Conservation (phyloP, 1,140 invertebrate species). For the Bombus waltoni region DNA sequence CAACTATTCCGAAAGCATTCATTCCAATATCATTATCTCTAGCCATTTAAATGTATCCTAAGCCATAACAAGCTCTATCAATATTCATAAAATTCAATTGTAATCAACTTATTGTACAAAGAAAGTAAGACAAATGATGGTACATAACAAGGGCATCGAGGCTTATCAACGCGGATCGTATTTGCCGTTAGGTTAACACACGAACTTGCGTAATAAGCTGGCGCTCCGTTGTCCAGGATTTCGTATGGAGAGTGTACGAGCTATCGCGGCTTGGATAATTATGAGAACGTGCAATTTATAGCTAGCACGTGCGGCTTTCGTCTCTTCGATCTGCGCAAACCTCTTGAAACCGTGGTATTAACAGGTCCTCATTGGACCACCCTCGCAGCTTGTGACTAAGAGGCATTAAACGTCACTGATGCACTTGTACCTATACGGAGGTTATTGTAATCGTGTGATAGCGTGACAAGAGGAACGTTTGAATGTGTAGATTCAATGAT, state of each 20-base stretch:
- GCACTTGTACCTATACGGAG: neutral
- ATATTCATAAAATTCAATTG: neutral
- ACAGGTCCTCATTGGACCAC: conserved; percentile 31
- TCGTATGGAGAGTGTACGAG: conserved; percentile 7
- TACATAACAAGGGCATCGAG: neutral
- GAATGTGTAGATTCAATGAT: neutral
- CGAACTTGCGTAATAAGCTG: conserved; percentile 43
- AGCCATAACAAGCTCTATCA: too few species aligned
- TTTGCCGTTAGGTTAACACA: conserved; percentile 51
- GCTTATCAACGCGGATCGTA: conserved; percentile 40
- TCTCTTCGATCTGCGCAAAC: conserved; percentile 43
- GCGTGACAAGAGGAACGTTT: neutral
- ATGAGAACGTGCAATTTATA: conserved; percentile 64
- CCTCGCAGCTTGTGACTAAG: neutral
- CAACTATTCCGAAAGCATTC: too few species aligned
- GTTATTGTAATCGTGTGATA: neutral
- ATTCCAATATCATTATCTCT: too few species aligned
- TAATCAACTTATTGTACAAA: too few species aligned
- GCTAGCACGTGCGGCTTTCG: conserved; percentile 47
- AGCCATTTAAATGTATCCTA: too few species aligned
- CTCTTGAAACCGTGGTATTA: conserved; percentile 44
- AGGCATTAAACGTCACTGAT: conserved; percentile 24
- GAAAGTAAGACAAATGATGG: neutral
- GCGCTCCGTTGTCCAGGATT: conserved; percentile 27
- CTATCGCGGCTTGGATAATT: conserved; percentile 52